phyloP scores from a whole-genome alignment of 2,888 invertebrate species.

The Drosophila anomelani region DNA sequence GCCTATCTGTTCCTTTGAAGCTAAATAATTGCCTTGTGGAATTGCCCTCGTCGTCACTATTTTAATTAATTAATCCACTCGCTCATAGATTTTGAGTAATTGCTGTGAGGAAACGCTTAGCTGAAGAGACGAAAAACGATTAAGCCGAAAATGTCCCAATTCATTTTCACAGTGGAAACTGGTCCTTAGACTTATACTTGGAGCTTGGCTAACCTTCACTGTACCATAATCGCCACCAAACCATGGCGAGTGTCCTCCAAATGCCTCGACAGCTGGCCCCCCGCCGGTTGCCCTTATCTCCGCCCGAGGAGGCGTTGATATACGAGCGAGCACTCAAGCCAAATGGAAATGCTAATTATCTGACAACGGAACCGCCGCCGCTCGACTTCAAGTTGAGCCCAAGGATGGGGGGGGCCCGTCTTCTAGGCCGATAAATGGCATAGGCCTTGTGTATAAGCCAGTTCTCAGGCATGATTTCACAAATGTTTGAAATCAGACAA shows the following conservation, averaged over 20 bases:
- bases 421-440: conserved; percentile 27
- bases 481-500: conserved; percentile 70
- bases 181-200: background rate
- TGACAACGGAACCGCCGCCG: conserved; percentile 62
- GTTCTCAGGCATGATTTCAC: conserved; percentile 66
- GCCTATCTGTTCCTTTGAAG: background rate
- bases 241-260: conserved; percentile 25
- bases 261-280: conserved; percentile 24
- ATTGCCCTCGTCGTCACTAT: background rate
- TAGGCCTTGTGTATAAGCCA: conserved; percentile 5
- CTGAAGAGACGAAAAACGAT: conserved; percentile 24
- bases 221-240: conserved; percentile 7
- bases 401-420: conserved; percentile 44
- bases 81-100: conserved; percentile 42
- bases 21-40: background rate
- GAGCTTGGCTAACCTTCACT: conserved; percentile 2
- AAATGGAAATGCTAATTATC: conserved; percentile 78
- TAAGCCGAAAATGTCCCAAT: conserved; percentile 11
- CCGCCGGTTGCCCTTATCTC: conserved; percentile 25
- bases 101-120: conserved; percentile 16
- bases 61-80: conserved; percentile 41
- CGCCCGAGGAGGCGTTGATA: conserved; percentile 36
- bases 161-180: conserved; percentile 7
- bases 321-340: conserved; percentile 41
- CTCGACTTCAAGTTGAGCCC: conserved; percentile 56